phyloP scores from a whole-genome alignment of 2,113 vertebrate genomes.

The Podocnemis expansa region DNA sequence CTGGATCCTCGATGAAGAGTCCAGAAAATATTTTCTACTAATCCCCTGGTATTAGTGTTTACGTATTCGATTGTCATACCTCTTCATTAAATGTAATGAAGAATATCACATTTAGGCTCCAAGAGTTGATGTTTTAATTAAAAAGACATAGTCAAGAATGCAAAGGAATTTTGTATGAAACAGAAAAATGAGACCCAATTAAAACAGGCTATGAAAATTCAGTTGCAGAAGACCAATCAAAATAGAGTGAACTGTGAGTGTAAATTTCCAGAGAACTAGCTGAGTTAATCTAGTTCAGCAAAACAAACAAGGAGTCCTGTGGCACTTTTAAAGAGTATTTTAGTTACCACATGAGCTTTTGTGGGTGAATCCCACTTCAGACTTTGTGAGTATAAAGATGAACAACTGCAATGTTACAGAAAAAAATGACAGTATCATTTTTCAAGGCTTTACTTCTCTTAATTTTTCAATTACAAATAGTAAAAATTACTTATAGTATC shows the following conservation, averaged over 20 bases:
- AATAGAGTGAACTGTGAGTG: neutral
- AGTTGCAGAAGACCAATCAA: neutral
- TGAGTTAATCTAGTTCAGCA: too few species aligned
- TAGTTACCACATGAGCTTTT: too few species aligned
- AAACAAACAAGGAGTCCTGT: too few species aligned
- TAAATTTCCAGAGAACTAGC: too few species aligned
- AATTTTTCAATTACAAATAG: neutral
- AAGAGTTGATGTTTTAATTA: neutral
- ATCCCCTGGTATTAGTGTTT: neutral
- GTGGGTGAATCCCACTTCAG: too few species aligned
- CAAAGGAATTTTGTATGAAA: neutral
- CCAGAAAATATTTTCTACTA: neutral
- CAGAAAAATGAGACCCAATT: neutral
- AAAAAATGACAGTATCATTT: neutral
- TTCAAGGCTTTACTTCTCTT: neutral
- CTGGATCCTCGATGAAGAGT: neutral
- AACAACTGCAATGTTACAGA: neutral
- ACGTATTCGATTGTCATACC: neutral
- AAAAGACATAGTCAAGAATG: neutral
- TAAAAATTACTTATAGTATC: neutral
- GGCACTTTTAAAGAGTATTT: too few species aligned
- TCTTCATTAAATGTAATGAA: neutral
- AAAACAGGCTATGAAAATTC: neutral
- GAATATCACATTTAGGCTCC: neutral
- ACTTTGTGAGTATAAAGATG: neutral